Percentiles rank a stretch among this genome's conserved stretches.
Conservation (phyloP, 1,140 invertebrate species). For the Heliconius congener region DNA sequence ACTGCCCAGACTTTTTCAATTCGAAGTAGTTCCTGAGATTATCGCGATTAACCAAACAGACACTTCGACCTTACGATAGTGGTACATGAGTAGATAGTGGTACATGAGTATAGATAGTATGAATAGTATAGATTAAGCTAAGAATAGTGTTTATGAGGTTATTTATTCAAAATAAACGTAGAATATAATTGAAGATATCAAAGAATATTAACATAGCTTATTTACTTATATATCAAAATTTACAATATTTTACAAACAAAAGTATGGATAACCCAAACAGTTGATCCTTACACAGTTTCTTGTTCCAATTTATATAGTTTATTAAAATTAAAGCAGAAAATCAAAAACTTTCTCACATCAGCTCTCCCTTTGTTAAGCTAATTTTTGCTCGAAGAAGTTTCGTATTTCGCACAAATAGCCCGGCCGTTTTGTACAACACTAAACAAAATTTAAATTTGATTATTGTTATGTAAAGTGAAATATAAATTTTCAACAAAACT, state of each 20-base stretch:
- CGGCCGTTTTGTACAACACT: conserved; percentile 25
- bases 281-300: conserved; percentile 11
- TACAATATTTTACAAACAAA: not conserved
- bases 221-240: no score
- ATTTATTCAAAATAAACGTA: no score
- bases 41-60: no score
- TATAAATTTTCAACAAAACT: conserved; percentile 22
- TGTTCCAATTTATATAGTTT: conserved; percentile 5
- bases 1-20: no score
- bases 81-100: no score
- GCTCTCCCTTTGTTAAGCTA: conserved; percentile 36
- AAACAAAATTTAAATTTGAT: conserved; percentile 33
- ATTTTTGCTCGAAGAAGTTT: conserved; percentile 35
- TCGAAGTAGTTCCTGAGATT: no score
- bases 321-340: conserved; percentile 22
- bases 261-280: not conserved
- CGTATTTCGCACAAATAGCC: conserved; percentile 25
- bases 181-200: no score
- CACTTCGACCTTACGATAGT: no score
- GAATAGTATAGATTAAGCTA: no score
- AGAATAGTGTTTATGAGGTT: no score
- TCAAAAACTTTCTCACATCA: conserved; percentile 35
- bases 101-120: no score
- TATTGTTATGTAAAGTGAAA: conserved; percentile 36
- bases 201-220: no score